Percentiles rank a stretch among this genome's conserved stretches.
Evolutionary conservation across 2,113 vertebrate genomes (phyloP).

Genomic region (Thunnus maccoyii): DNA sequence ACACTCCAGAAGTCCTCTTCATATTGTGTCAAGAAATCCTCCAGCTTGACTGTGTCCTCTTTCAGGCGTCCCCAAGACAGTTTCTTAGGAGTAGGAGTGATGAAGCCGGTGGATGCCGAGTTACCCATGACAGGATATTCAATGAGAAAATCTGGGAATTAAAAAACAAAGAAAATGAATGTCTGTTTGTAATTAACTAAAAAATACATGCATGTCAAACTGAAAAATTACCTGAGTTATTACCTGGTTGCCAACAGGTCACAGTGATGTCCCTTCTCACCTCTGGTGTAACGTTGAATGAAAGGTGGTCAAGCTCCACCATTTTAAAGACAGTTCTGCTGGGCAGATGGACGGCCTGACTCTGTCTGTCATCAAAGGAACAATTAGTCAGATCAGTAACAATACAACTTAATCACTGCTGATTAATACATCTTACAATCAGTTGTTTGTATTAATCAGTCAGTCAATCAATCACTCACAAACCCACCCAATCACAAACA

Average conservation of each 20-base stretch:
- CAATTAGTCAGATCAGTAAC: conserved; percentile 22
- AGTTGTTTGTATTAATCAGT: conserved; percentile 19
- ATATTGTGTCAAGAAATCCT: conserved; percentile 35
- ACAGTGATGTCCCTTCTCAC: not conserved
- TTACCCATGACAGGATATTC: conserved; percentile 60
- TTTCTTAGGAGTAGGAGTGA: conserved; percentile 35
- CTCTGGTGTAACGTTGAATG: conserved; percentile 5
- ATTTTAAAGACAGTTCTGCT: conserved; percentile 42
- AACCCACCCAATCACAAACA: not conserved
- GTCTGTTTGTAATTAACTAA: not conserved
- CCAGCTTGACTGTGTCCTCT: conserved; percentile 56
- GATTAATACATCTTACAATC: conserved; percentile 25
- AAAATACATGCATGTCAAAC: not conserved
- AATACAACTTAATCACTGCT: conserved; percentile 30
- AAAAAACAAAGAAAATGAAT: not conserved
- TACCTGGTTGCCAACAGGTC: not conserved
- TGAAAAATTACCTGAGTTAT: conserved; percentile 1
- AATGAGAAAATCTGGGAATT: conserved; percentile 6
- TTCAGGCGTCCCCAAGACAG: conserved; percentile 37
- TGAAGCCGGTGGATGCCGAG: conserved; percentile 44
- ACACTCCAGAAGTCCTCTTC: conserved; percentile 56
- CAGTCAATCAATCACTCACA: not conserved
- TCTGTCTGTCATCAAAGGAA: not conserved
- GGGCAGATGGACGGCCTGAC: not conserved
- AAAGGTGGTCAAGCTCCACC: not conserved